A percentile compares a stretch with the other conserved stretches of the same genome.
phyloP scores from a whole-genome alignment of 2,113 vertebrate species.

The Chionomys nivalis region DNA sequence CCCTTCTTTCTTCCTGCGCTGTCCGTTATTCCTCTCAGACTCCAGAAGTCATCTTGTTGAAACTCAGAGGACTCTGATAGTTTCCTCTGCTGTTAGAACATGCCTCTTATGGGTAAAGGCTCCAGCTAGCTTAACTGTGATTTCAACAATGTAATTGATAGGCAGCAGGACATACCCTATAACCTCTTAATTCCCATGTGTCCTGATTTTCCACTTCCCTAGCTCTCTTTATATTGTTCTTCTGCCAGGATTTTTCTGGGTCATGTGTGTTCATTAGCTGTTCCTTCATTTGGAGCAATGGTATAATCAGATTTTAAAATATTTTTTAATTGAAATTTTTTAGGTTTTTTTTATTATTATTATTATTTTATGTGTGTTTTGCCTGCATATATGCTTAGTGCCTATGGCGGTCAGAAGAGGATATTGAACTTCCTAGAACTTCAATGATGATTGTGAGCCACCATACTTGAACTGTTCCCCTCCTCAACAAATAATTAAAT shows the following conservation, averaged over 20 bases:
- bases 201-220: background rate
- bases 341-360: too few species aligned
- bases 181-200: background rate
- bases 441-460: background rate
- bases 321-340: background rate
- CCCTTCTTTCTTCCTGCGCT: background rate
- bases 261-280: background rate
- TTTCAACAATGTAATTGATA: background rate
- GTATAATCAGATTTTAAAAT: background rate
- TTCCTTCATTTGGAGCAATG: background rate
- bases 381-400: background rate
- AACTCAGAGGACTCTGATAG: background rate
- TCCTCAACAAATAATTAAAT: background rate
- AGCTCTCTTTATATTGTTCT: background rate
- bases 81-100: background rate
- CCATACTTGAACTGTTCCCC: background rate
- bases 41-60: background rate
- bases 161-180: background rate
- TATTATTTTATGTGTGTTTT: background rate
- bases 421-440: background rate
- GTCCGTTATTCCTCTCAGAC: background rate
- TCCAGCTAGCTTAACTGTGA: background rate
- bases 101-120: background rate
- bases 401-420: background rate
- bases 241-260: background rate